A percentile compares a stretch with the other conserved stretches of the same genome.
phyloP scores from a whole-genome alignment of 1,140 invertebrate genomes.

The Bombus soroeensis region DNA sequence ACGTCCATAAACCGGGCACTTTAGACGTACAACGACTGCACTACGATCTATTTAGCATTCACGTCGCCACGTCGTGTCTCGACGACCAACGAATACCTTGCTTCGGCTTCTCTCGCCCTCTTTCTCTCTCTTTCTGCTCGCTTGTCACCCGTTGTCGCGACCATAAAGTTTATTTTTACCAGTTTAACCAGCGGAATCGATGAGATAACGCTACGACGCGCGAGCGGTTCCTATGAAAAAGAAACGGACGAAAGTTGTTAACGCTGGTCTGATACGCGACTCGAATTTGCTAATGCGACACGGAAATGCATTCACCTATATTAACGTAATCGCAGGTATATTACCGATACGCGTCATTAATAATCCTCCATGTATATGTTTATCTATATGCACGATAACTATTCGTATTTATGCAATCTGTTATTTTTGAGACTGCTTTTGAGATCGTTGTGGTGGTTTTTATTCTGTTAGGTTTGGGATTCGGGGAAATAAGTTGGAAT shows the following conservation, averaged over 20 bases:
- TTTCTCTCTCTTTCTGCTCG: not conserved
- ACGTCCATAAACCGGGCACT: conserved; percentile 76
- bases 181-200: conserved; percentile 39
- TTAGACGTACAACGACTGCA: conserved; percentile 62
- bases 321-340: not conserved
- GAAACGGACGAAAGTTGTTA: conserved; percentile 7
- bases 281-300: conserved; percentile 31
- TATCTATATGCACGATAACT: not conserved
- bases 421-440: not conserved
- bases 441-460: too few species aligned
- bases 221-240: not conserved
- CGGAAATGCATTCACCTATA: conserved; percentile 37
- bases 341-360: not conserved
- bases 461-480: too few species aligned
- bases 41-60: conserved; percentile 72
- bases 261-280: conserved; percentile 11
- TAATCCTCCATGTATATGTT: not conserved
- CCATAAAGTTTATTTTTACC: conserved; percentile 63
- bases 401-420: not conserved
- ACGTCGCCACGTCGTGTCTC: conserved; percentile 47
- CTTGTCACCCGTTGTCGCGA: not conserved
- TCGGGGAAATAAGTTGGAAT: too few species aligned
- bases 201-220: conserved; percentile 41
- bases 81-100: conserved; percentile 65
- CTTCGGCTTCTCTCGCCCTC: not conserved